Percentiles rank a stretch among this genome's conserved stretches.
phyloP scores from a whole-genome alignment of 2,113 vertebrate species.

The Bambusicola thoracicus region DNA sequence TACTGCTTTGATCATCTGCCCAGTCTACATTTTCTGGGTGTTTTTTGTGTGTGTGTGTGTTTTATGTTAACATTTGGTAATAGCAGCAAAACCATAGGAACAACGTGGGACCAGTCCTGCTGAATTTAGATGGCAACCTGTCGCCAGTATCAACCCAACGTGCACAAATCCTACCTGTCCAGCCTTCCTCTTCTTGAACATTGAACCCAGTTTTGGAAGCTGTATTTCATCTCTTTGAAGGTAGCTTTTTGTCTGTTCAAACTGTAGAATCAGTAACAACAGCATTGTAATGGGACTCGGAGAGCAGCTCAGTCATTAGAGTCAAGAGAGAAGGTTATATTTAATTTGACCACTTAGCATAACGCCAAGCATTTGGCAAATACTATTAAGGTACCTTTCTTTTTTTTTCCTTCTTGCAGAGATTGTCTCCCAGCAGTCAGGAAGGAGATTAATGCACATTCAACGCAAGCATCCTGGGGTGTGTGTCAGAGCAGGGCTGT shows the following conservation, averaged over 20 bases:
- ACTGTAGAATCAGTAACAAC: background rate
- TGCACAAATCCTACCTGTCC: background rate
- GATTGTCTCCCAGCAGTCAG: conserved; percentile 31
- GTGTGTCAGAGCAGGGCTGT: conserved; percentile 54
- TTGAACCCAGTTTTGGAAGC: background rate
- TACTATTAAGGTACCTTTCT: background rate
- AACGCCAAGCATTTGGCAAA: conserved; percentile 1
- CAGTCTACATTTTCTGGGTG: background rate
- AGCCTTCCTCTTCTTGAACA: background rate
- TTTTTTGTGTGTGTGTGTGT: conserved; percentile 13
- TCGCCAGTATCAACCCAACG: background rate
- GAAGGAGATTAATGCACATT: conserved; percentile 49
- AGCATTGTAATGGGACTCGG: background rate
- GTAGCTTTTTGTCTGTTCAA: conserved; percentile 7
- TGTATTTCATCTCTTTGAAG: background rate
- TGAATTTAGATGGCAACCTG: background rate
- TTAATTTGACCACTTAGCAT: conserved; percentile 37
- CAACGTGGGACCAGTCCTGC: background rate
- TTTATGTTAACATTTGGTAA: conserved; percentile 2
- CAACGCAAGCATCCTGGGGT: conserved; percentile 34
- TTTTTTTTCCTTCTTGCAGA: background rate
- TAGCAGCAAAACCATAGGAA: background rate
- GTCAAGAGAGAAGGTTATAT: background rate
- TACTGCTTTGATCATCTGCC: background rate
- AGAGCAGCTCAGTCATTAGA: background rate